Conservation (phyloP, 2,888 invertebrate genomes). For the Bellardia pandia region DNA sequence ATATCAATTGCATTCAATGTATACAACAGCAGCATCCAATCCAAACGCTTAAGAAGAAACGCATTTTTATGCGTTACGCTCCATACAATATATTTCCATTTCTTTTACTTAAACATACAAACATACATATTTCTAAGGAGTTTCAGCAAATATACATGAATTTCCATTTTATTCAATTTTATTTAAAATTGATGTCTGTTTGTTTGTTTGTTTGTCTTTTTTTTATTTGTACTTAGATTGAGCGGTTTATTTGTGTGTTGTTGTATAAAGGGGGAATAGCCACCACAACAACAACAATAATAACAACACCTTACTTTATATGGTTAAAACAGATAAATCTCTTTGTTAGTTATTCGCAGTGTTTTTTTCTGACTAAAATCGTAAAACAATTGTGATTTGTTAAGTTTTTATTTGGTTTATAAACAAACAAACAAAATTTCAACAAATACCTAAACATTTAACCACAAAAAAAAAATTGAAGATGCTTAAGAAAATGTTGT, state of each 20-base stretch:
- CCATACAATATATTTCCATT: conserved; percentile 21
- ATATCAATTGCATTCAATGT: conserved; percentile 67
- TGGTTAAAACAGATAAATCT: conserved; percentile 66
- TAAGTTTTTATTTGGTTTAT: conserved; percentile 1
- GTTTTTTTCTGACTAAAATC: conserved; percentile 21
- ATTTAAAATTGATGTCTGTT: conserved; percentile 36
- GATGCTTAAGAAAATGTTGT: conserved; percentile 10
- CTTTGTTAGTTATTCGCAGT: conserved; percentile 19
- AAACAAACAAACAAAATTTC: conserved; percentile 15
- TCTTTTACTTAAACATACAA: neutral
- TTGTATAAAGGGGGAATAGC: conserved; percentile 24
- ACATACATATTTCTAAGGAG: neutral
- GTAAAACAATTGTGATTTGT: conserved; percentile 56
- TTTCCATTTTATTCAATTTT: conserved; percentile 40
- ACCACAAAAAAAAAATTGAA: conserved; percentile 1
- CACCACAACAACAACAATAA: conserved; percentile 42
- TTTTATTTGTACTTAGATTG: conserved; percentile 1
- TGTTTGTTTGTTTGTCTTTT: conserved; percentile 15
- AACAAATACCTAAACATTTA: conserved; percentile 4
- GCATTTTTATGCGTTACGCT: conserved; percentile 71
- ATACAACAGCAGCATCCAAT: conserved; percentile 3
- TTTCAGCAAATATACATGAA: conserved; percentile 1
- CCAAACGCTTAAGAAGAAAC: conserved; percentile 43
- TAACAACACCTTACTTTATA: conserved; percentile 67
- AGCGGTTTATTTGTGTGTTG: conserved; percentile 49